A percentile compares a stretch with the other conserved stretches of the same genome.
Conservation (phyloP, 2,797 vertebrate genomes). For the Diplodus sargus region DNA sequence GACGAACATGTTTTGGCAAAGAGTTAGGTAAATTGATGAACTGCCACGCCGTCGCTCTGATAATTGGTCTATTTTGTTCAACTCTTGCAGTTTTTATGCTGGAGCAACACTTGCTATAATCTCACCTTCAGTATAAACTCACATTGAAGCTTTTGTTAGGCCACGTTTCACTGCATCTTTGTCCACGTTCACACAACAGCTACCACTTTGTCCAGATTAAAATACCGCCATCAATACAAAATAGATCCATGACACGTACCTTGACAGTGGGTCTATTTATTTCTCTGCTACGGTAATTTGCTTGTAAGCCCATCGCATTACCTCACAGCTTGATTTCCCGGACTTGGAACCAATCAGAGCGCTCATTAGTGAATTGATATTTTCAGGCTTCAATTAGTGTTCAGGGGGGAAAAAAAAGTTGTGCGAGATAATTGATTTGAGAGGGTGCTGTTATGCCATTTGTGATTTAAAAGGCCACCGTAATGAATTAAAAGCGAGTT, state of each 20-base stretch:
- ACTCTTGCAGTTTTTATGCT: conserved; percentile 19
- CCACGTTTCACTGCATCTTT: conserved; percentile 32
- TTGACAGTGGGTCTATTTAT: conserved; percentile 63
- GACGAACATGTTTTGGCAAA: conserved; percentile 6
- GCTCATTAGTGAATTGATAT: conserved; percentile 76
- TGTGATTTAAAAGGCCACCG: conserved; percentile 65
- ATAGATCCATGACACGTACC: conserved; percentile 57
- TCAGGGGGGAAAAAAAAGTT: conserved; percentile 60
- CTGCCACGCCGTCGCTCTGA: conserved; percentile 5
- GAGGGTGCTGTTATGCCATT: conserved; percentile 63
- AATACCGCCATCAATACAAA: conserved; percentile 51
- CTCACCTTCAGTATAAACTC: conserved; percentile 16
- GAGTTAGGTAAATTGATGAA: conserved; percentile 10
- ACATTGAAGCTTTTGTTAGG: conserved; percentile 26
- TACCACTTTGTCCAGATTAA: conserved; percentile 47
- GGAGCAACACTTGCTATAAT: neutral
- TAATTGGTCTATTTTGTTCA: conserved; percentile 42
- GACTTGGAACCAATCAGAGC: conserved; percentile 69
- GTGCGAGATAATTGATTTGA: conserved; percentile 71
- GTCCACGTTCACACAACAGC: conserved; percentile 34
- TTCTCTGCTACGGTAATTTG: conserved; percentile 57
- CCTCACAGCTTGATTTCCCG: conserved; percentile 57
- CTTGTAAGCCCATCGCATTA: conserved; percentile 55
- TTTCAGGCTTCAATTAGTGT: conserved; percentile 74
- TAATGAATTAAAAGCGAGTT: conserved; percentile 70